Evolutionary conservation across 2,113 vertebrate species (phyloP), one percentile per base, ranked within the genome.

Genomic region (Lepisosteus oculatus): DNA sequence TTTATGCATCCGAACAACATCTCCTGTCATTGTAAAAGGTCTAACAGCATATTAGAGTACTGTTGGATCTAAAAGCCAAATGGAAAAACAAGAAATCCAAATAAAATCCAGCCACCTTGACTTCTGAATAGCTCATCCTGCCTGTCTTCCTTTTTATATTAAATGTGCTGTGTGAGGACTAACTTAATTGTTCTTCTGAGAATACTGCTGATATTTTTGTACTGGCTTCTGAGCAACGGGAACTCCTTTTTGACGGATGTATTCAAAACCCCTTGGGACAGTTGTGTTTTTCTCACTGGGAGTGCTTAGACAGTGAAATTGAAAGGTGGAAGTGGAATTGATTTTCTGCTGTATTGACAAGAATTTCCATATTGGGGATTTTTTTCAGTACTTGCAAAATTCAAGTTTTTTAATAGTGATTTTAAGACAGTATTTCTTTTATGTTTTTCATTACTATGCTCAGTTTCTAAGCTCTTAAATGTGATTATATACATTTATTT

Each of bases 11-110:
- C 29, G 29, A 29, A 29, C 29, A 29, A 29, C 29, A 29, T 29
- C 29, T 29, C 29, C 29, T 29, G 29, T 29, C 29, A 29, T 29
- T 29, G 29, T 29, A 29, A 29, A 29, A 29, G 29, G 29, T 29
- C 29, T 29, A 29, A 29, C 29, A 29, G 29, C 29, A 29, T 29
- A 29, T 1, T 1, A 29, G 29, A 29, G 29, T 29, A 29, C 29
- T 29, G 61, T 62, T n/a, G 17, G 8, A 62, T 62, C 61, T 62
- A 15, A n/a, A 62, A 15, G 61, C 61, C 80, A 67, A 55, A 29
- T 81, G 84, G 76, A 72, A 67, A 29, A 29, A 29, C 77, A 79
- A 89, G 90, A 91, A 88, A 87, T 88, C 84, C 86, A 89, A 89
- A 84, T 85, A 87, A 88, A 65, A 79, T 79, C 61, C 56, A 15